phyloP scores from a whole-genome alignment of 2,113 vertebrate genomes.

The Burhinus bistriatus region DNA sequence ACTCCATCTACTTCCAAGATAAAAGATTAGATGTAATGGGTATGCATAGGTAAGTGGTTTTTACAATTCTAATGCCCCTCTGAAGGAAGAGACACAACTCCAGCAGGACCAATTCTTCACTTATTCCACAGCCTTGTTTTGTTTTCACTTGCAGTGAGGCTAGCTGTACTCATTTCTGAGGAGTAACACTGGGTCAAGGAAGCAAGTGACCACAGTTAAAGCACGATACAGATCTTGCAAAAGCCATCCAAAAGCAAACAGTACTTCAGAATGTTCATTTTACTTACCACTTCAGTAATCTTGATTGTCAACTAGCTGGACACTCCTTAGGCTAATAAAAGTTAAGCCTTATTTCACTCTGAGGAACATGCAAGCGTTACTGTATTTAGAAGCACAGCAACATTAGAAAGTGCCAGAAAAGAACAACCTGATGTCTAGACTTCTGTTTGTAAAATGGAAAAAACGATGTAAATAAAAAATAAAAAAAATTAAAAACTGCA shows the following conservation, averaged over 20 bases:
- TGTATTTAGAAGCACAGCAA: background rate
- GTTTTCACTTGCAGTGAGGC: background rate
- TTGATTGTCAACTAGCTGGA: background rate
- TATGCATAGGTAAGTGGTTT: accelerated
- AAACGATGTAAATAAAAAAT: background rate
- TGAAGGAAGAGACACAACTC: background rate
- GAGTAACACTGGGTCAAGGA: background rate
- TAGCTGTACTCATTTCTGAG: background rate
- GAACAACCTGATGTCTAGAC: background rate
- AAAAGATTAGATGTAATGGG: background rate
- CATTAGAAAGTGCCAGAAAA: background rate
- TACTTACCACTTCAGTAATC: background rate
- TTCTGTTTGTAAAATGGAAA: background rate
- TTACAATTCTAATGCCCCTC: background rate
- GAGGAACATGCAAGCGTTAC: accelerated
- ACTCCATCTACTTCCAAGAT: background rate
- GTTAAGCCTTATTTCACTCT: background rate
- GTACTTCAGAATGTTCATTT: background rate
- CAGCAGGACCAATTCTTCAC: background rate
- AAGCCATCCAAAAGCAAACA: background rate
- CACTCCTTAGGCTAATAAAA: background rate
- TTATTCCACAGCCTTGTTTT: background rate
- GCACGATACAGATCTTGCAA: background rate
- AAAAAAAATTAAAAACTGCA: background rate
- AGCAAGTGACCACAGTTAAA: background rate